phyloP scores from a whole-genome alignment of 2,888 invertebrate genomes.

The Rhorus exstirpatorius region DNA sequence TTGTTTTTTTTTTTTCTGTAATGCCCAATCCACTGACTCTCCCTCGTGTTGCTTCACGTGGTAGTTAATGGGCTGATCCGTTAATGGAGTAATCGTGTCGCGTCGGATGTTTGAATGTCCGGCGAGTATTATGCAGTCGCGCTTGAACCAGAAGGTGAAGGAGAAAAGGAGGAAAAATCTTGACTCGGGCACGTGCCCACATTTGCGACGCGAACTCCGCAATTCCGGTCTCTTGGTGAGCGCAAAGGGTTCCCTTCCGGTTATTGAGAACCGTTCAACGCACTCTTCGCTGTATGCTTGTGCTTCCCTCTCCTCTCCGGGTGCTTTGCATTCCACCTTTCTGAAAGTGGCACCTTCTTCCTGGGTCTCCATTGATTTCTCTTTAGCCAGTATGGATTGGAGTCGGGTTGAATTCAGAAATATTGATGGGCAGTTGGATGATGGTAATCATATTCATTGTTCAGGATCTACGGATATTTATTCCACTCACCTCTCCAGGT shows the following conservation, averaged over 20 bases:
- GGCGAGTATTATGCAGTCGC: slow-evolving; percentile 15
- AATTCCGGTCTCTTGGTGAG: slow-evolving; percentile 70
- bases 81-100: slow-evolving; percentile 83
- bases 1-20: not conserved
- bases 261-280: slow-evolving; percentile 42
- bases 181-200: slow-evolving; percentile 82
- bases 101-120: slow-evolving; percentile 50
- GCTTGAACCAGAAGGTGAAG: slow-evolving; percentile 33
- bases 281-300: not conserved
- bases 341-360: too few relatives aligned
- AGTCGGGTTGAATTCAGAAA: too few relatives aligned
- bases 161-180: slow-evolving; percentile 58
- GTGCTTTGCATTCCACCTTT: too few relatives aligned
- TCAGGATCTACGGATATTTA: too few relatives aligned
- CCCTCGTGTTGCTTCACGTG: not conserved
- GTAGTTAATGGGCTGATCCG: slow-evolving; percentile 44
- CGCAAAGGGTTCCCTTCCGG: slow-evolving; percentile 77
- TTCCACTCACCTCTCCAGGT: too few relatives aligned
- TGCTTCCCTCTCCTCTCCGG: not conserved
- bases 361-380: too few relatives aligned
- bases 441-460: too few relatives aligned
- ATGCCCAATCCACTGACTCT: not conserved
- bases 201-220: slow-evolving; percentile 72
- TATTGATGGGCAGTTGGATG: too few relatives aligned
- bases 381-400: too few relatives aligned